Conservation (phyloP, 2,888 invertebrate species). For the Rhingia campestris region DNA sequence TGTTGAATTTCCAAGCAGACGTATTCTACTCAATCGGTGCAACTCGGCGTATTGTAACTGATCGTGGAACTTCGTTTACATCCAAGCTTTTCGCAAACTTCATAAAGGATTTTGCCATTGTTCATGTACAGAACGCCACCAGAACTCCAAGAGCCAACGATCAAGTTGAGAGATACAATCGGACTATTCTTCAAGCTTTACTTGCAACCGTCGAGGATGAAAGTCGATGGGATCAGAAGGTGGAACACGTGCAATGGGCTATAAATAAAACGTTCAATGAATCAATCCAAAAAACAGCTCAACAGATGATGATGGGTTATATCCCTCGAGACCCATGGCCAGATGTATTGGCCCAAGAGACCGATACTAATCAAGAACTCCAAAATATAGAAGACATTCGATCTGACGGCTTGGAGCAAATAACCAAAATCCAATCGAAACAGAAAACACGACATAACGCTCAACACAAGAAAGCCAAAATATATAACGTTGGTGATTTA, state of each 20-base stretch:
- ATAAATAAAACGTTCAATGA: slow-evolving; percentile 24
- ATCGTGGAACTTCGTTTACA: not conserved
- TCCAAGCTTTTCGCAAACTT: not conserved
- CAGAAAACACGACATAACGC: slow-evolving; percentile 28
- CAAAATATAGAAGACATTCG: slow-evolving; percentile 14
- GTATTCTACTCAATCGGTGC: not conserved
- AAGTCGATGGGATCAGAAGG: slow-evolving; percentile 15
- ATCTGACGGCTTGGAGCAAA: slow-evolving; percentile 13
- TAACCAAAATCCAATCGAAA: not conserved
- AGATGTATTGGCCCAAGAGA: slow-evolving; percentile 12
- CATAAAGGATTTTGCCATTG: slow-evolving; percentile 1
- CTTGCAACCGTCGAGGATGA: slow-evolving; percentile 17
- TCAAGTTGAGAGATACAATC: slow-evolving; percentile 27
- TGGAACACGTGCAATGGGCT: slow-evolving; percentile 33
- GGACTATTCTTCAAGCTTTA: slow-evolving; percentile 15
- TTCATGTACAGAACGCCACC: slow-evolving; percentile 20
- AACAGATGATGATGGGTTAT: slow-evolving; percentile 32
- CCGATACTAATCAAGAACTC: slow-evolving; percentile 12
- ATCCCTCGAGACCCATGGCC: slow-evolving; percentile 19
- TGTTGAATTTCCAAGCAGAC: slow-evolving; percentile 24
- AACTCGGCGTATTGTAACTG: not conserved
- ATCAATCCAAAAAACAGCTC: slow-evolving; percentile 26
- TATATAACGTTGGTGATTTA: slow-evolving; percentile 6
- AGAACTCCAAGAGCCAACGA: slow-evolving; percentile 33
- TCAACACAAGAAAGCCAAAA: slow-evolving; percentile 20